Base-by-base conservation (phyloP, 1,140 invertebrate genomes). In the Apis dorsata region DNA sequence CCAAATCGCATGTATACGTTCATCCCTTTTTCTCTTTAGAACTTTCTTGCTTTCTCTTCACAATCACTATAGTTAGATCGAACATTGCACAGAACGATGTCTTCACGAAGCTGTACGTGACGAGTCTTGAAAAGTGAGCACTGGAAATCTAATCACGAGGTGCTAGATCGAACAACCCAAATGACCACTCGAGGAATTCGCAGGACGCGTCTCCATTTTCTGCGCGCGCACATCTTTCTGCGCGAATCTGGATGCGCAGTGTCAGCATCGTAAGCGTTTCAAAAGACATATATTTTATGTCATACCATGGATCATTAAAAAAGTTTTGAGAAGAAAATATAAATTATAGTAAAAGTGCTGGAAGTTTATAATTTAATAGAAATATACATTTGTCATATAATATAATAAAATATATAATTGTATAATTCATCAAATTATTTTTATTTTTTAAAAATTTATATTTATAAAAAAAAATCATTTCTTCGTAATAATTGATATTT, bases 11-110 rank as follows among this genome's bases (percentile, higher is more conserved):
- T 15, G 12, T 15, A 49, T 10, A 4, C 19, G 10, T 13, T 44
- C n/a, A 51, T 44, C 21, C 62, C 8, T 21, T 11, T 4, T 53
- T 11, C 24, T 19, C 12, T 9, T 11, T 19, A 60, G 59, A 4
- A n/a, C 59, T n/a, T 21, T 17, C 21, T 70, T 21, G 7, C 49
- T 70, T 49, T 85, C 21, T 60, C 63, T 24, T n/a, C 24, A 60
- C 62, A 76, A 86, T 79, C 76, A 78, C 72, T 88, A 86, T 81
- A 88, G 74, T 85, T 81, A 86, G 78, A 88, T n/a, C 76, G 49
- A 65, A 66, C 49, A 53, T 59, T 44, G 75, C 72, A 66, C 51
- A 65, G 74, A 79, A 86, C 57, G 65, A 24, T 28, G 68, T 62
- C 55, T 84, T 17, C 57, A 59, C 34, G 49, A 66, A 76, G 78